These are phyloP conservation scores for Natator depressus DNA, from an alignment of 2,113 vertebrate species.

Conservation along the genomic window DNA sequence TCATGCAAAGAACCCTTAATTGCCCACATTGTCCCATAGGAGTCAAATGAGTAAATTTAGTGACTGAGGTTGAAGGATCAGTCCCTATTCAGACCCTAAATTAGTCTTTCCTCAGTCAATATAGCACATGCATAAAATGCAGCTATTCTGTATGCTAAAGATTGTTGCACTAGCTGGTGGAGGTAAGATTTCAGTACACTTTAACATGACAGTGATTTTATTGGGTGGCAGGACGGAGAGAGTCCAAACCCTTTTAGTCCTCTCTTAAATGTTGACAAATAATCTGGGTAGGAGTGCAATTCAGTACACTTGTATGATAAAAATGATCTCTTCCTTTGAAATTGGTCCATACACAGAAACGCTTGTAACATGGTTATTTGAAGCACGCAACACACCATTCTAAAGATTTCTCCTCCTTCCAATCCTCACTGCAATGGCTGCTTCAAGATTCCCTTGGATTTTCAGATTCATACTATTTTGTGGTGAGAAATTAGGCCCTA, in stretches of 20 bases:
- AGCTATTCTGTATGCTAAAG: not conserved
- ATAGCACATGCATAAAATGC: not conserved
- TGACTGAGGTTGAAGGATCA: not conserved
- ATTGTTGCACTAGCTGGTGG: not conserved
- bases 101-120: not conserved
- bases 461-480: not conserved
- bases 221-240: not conserved
- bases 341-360: not conserved
- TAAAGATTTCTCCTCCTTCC: not conserved
- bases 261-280: not conserved
- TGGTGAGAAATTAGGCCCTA: not conserved
- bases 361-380: not conserved
- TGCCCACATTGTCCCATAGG: rapidly evolving
- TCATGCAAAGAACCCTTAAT: not conserved
- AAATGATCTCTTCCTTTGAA: not conserved
- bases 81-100: not conserved
- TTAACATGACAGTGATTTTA: not conserved
- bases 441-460: not conserved
- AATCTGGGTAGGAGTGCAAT: not conserved
- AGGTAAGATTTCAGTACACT: not conserved
- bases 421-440: not conserved
- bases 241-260: not conserved
- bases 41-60: not conserved
- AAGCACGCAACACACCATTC: not conserved
- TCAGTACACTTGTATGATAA: not conserved